phyloP scores from a whole-genome alignment of 2,888 invertebrate species.

The Drosophila cyrtoloma region DNA sequence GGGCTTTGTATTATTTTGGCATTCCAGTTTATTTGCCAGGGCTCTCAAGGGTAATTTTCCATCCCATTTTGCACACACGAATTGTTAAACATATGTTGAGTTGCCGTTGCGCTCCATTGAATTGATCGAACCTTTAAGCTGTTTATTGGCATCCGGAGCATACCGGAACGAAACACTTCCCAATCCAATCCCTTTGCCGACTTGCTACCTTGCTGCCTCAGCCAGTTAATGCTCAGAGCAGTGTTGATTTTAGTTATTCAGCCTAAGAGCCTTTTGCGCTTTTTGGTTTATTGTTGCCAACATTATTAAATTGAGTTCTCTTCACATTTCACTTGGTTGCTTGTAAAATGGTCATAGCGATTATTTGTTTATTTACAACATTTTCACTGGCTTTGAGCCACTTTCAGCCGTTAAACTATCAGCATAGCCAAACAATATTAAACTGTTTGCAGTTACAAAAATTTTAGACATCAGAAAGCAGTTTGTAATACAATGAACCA shows the following conservation, averaged over 20 bases:
- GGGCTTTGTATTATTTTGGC: not conserved
- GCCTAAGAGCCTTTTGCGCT: not conserved
- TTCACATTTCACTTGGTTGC: not conserved
- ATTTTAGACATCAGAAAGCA: not conserved
- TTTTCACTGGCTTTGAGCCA: not conserved
- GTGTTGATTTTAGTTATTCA: constrained; percentile 12
- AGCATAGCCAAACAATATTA: not conserved
- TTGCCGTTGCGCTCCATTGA: constrained; percentile 49
- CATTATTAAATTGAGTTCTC: not conserved
- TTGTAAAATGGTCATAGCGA: not conserved
- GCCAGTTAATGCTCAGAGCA: not conserved
- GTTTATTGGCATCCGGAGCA: constrained; percentile 45
- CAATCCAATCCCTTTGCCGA: not conserved
- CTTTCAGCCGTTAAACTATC: not conserved
- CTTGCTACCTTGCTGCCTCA: not conserved
- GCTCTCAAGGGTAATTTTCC: constrained; percentile 30
- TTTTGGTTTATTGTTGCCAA: not conserved
- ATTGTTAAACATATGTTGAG: constrained; percentile 61
- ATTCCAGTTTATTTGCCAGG: not conserved
- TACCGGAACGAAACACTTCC: not conserved
- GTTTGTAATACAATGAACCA: not conserved
- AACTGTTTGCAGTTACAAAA: not conserved
- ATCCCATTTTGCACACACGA: constrained; percentile 63
- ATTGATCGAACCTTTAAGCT: constrained; percentile 46
- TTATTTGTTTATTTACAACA: not conserved